Conservation (phyloP, 2,888 invertebrate genomes). For the Ryuthela nishihirai region DNA sequence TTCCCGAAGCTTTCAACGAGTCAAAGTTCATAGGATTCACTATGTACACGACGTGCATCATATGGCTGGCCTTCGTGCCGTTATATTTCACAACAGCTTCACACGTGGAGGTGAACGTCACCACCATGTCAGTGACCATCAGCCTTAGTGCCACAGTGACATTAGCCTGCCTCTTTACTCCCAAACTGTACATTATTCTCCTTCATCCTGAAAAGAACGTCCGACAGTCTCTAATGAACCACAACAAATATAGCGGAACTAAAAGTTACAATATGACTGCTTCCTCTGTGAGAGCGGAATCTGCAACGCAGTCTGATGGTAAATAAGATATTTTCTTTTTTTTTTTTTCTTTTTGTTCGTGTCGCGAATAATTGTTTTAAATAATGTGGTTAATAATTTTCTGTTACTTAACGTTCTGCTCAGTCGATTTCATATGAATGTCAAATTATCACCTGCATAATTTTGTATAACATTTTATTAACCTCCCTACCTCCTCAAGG, state of each 20-base stretch:
- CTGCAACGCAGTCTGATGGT: conserved; percentile 39
- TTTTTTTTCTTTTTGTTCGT: not conserved
- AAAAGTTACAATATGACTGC: conserved; percentile 9
- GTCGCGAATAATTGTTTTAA: no score
- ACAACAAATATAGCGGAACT: conserved; percentile 46
- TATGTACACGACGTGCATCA: conserved; percentile 86
- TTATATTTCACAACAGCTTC: conserved; percentile 60
- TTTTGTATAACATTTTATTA: no score
- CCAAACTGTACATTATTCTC: conserved; percentile 87
- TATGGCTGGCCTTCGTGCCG: conserved; percentile 54
- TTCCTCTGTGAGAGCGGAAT: conserved; percentile 25
- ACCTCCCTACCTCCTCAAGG: no score
- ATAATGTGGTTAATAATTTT: no score
- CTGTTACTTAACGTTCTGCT: no score
- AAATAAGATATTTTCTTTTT: conserved; percentile 2
- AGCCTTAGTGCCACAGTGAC: conserved; percentile 91
- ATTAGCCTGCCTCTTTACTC: conserved; percentile 86
- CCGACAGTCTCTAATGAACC: conserved; percentile 58
- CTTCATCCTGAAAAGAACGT: conserved; percentile 85
- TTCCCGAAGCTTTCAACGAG: conserved; percentile 55
- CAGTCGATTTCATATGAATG: no score
- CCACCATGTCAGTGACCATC: conserved; percentile 93
- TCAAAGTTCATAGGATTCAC: conserved; percentile 59
- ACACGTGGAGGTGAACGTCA: conserved; percentile 74
- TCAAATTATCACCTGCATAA: no score